These are phyloP conservation scores for Plumapathes pennacea DNA, from an alignment of 92 coral and sea anemone species.

Conservation along the genomic window DNA sequence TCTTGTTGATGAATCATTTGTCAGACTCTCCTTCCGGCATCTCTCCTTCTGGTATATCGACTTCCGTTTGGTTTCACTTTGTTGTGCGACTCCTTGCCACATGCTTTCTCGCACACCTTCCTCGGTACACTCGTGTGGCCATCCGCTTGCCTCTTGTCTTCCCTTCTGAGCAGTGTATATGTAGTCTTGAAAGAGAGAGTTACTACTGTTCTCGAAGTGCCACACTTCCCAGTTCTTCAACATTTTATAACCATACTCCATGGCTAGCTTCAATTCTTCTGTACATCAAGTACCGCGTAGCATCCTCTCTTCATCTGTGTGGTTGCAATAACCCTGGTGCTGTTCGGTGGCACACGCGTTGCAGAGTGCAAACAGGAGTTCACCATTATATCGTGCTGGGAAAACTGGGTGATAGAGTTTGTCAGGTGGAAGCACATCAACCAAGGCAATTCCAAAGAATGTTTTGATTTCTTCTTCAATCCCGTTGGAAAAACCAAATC, in stretches of 20 bases:
- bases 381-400: not conserved
- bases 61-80: too few species aligned
- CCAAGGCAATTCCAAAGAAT: not conserved
- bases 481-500: too few species aligned
- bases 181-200: not conserved
- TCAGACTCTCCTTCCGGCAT: too few species aligned
- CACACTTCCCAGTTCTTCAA: not conserved
- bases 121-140: not conserved
- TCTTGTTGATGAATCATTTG: too few species aligned
- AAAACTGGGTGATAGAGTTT: conserved; percentile 1
- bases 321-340: not conserved
- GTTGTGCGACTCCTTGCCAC: too few species aligned
- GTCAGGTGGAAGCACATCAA: not conserved
- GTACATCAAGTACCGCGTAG: not conserved
- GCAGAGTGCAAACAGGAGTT: not conserved
- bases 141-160: not conserved
- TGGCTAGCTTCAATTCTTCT: not conserved
- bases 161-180: not conserved
- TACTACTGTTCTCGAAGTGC: not conserved
- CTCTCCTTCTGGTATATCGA: too few species aligned
- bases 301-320: not conserved
- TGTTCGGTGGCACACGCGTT: not conserved
- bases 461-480: too few species aligned
- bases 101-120: too few species aligned
- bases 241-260: not conserved